Percentiles rank a stretch among this genome's conserved stretches.
Conservation (phyloP, 1,140 invertebrate species). For the Uloborus diversus region DNA sequence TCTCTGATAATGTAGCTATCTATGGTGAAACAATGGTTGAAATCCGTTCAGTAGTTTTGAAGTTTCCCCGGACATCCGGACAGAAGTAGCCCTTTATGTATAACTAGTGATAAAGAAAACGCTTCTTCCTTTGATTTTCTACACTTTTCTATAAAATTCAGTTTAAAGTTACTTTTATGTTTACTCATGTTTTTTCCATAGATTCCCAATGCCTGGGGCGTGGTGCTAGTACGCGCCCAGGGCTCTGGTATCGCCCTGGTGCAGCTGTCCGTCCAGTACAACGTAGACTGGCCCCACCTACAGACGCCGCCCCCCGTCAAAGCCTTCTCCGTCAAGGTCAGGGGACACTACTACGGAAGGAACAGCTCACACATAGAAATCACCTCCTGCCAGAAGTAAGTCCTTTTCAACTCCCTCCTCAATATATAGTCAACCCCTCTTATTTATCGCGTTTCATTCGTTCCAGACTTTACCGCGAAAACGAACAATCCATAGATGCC, state of each 20-base stretch:
- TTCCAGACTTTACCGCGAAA: too few relatives aligned
- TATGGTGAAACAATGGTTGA: too few relatives aligned
- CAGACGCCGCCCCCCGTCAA: conserved; percentile 84
- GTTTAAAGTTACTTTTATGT: too few relatives aligned
- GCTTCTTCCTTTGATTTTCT: too few relatives aligned
- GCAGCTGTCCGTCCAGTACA: conserved; percentile 94
- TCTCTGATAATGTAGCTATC: too few relatives aligned
- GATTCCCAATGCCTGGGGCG: conserved; percentile 92
- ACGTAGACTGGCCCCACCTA: conserved; percentile 86
- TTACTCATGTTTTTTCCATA: not conserved
- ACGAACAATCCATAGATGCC: too few relatives aligned
- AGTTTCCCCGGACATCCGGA: too few relatives aligned
- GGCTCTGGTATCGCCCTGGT: conserved; percentile 91
- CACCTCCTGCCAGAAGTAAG: conserved; percentile 75
- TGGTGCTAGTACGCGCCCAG: conserved; percentile 86
- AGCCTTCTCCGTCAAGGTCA: conserved; percentile 78
- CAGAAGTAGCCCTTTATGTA: too few relatives aligned
- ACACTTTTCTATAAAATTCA: too few relatives aligned
- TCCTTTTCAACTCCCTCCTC: not conserved
- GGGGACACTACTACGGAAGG: conserved; percentile 83
- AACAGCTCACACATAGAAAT: conserved; percentile 93
- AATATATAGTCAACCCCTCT: not conserved
- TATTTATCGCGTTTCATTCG: too few relatives aligned
- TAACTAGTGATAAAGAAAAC: too few relatives aligned
- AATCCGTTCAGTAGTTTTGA: too few relatives aligned